A percentile compares a stretch with the other conserved stretches of the same genome.
These are phyloP conservation scores for Brachypodius melanocephalos DNA, from an alignment of 2,113 vertebrate species.

Conservation along the genomic window DNA sequence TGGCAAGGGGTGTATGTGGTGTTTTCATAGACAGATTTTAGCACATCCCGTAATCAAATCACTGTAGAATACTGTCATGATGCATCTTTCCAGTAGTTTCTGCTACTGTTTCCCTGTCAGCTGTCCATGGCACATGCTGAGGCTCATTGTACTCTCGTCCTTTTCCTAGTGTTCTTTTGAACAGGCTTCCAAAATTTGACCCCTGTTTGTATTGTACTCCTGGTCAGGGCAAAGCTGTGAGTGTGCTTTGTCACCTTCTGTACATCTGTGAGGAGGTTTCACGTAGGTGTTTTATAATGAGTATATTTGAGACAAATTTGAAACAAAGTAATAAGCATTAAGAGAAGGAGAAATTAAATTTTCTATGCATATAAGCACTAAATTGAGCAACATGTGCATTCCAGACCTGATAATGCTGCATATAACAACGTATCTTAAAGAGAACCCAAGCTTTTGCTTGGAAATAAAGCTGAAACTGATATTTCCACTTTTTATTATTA, in stretches of 20 bases:
- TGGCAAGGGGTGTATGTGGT: rapidly evolving
- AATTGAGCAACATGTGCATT: rapidly evolving
- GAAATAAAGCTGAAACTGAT: neutral
- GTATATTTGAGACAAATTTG: neutral
- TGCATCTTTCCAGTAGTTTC: neutral
- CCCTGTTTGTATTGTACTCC: rapidly evolving
- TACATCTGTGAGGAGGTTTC: neutral
- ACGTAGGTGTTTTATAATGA: neutral
- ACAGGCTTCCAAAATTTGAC: neutral
- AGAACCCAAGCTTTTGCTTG: neutral
- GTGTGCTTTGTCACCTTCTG: neutral
- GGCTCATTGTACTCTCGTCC: neutral
- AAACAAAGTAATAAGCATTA: neutral
- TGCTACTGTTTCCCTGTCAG: neutral
- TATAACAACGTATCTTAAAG: neutral
- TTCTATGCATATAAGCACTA: neutral
- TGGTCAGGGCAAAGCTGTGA: neutral
- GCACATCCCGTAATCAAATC: neutral
- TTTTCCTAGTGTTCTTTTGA: neutral
- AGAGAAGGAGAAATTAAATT: neutral
- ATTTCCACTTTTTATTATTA: neutral
- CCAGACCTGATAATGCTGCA: neutral
- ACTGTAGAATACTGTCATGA: rapidly evolving
- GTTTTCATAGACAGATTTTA: neutral
- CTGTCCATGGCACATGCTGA: neutral